Conservation (phyloP, 2,888 invertebrate species). For the Chrysotoxum bicinctum region DNA sequence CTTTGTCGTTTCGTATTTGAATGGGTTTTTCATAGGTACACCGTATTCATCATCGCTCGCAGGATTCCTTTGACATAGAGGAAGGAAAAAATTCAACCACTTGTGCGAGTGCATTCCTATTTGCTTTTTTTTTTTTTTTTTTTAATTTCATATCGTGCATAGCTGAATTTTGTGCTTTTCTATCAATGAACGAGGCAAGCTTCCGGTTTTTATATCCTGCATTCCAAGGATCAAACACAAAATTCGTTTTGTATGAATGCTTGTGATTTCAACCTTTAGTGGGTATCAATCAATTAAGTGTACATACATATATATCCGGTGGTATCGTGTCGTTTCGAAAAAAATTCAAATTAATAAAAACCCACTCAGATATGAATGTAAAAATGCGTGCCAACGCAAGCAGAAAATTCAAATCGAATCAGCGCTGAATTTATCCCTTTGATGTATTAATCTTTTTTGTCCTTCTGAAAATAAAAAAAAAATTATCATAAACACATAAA, state of each 20-base stretch:
- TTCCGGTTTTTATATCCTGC: slow-evolving; percentile 12
- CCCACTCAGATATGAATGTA: slow-evolving; percentile 71
- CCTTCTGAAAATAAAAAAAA: slow-evolving; percentile 26
- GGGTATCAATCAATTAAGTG: slow-evolving; percentile 71
- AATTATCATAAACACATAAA: slow-evolving; percentile 24
- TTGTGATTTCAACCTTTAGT: slow-evolving; percentile 50
- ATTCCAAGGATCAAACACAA: slow-evolving; percentile 55
- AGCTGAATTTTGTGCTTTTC: slow-evolving; percentile 45
- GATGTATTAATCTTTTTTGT: slow-evolving; percentile 70
- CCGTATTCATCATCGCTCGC: background rate
- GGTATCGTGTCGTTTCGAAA: slow-evolving; percentile 40
- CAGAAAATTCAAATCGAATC: slow-evolving; percentile 74
- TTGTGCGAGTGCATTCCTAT: slow-evolving; percentile 60
- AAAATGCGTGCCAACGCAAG: slow-evolving; percentile 72
- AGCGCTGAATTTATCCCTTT: slow-evolving; percentile 71
- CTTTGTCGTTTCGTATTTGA: slow-evolving; percentile 29
- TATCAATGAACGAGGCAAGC: slow-evolving; percentile 33
- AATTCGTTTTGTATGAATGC: background rate
- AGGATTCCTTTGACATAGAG: background rate
- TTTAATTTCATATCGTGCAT: background rate
- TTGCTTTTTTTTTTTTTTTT: slow-evolving; percentile 16
- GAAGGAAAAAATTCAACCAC: slow-evolving; percentile 57
- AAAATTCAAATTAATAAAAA: slow-evolving; percentile 67
- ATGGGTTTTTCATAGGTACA: slow-evolving; percentile 24
- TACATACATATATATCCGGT: slow-evolving; percentile 9